Evolutionary conservation across 2,888 invertebrate species (phyloP).

Genomic region (Dermolepida albohirtum): DNA sequence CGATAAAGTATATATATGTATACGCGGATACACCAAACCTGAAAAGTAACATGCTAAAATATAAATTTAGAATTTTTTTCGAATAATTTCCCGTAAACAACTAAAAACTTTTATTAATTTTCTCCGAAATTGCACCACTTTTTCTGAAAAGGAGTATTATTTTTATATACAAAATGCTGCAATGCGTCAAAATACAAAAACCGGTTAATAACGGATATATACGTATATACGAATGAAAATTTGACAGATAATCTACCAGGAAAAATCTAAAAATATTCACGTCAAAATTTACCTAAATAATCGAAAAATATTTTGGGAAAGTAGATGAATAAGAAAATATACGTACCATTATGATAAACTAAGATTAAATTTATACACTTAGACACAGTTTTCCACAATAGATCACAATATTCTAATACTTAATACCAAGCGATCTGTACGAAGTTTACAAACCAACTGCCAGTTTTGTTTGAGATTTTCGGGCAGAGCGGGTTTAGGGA

Average conservation of each 20-base stretch:
- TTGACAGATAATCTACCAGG: slow-evolving; percentile 58
- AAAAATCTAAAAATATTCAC: slow-evolving; percentile 39
- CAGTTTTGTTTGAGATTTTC: slow-evolving; percentile 61
- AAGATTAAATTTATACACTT: slow-evolving; percentile 53
- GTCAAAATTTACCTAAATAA: slow-evolving; percentile 8
- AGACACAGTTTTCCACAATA: slow-evolving; percentile 35
- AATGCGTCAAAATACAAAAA: slow-evolving; percentile 60
- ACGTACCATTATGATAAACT: slow-evolving; percentile 65
- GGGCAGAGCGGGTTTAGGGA: slow-evolving; percentile 53
- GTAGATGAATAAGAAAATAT: slow-evolving; percentile 54
- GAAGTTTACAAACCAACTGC: slow-evolving; percentile 64
- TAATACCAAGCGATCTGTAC: slow-evolving; percentile 49
- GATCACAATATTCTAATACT: slow-evolving; percentile 39
- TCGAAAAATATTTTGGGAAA: neutral
- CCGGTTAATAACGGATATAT: slow-evolving; percentile 16
- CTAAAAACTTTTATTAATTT: slow-evolving; percentile 33
- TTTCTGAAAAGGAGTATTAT: too few relatives aligned
- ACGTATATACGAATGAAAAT: slow-evolving; percentile 52
- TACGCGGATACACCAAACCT: slow-evolving; percentile 4
- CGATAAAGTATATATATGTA: slow-evolving; percentile 18
- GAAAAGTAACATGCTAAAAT: slow-evolving; percentile 2
- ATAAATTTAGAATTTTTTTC: slow-evolving; percentile 10
- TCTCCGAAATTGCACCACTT: slow-evolving; percentile 41
- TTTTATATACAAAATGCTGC: slow-evolving; percentile 54
- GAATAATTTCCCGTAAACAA: neutral